Evolutionary conservation across 2,888 invertebrate species (phyloP).

Genomic region (Mesochorus sp.): DNA sequence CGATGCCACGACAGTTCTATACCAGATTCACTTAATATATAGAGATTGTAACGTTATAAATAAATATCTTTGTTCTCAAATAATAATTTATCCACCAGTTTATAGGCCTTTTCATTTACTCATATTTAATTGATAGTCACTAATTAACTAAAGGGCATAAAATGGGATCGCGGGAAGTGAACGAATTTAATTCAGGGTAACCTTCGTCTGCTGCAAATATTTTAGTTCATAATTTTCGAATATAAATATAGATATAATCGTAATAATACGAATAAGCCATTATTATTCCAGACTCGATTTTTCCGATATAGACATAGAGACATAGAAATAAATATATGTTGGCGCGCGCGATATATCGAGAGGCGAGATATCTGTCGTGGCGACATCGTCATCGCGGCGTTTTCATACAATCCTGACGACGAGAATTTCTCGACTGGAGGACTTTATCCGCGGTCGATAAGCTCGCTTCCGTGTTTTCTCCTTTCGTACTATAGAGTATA

Average conservation of each 20-base stretch:
- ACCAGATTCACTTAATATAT: constrained; percentile 2
- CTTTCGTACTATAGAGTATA: too few relatives aligned
- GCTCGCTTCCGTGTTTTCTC: constrained; percentile 52
- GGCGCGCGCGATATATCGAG: constrained; percentile 34
- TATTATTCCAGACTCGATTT: not conserved
- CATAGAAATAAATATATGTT: constrained; percentile 18
- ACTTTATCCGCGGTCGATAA: constrained; percentile 74
- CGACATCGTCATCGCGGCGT: constrained; percentile 59
- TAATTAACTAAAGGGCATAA: too few relatives aligned
- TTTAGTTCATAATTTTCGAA: not conserved
- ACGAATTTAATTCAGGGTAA: not conserved
- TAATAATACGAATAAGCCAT: not conserved
- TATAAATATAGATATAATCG: not conserved
- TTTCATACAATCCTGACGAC: constrained; percentile 56
- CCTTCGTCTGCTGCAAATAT: not conserved
- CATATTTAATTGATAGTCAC: too few relatives aligned
- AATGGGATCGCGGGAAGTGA: not conserved
- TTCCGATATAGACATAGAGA: too few relatives aligned
- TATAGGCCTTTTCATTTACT: too few relatives aligned
- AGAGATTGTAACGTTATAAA: constrained; percentile 32
- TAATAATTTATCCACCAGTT: too few relatives aligned
- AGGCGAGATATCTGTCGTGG: constrained; percentile 43
- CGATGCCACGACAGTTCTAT: not conserved
- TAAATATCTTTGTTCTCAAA: not conserved
- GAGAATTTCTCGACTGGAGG: constrained; percentile 47